Evolutionary conservation across 2,888 invertebrate genomes (phyloP).

Genomic region (Stenolophus ochropezus): DNA sequence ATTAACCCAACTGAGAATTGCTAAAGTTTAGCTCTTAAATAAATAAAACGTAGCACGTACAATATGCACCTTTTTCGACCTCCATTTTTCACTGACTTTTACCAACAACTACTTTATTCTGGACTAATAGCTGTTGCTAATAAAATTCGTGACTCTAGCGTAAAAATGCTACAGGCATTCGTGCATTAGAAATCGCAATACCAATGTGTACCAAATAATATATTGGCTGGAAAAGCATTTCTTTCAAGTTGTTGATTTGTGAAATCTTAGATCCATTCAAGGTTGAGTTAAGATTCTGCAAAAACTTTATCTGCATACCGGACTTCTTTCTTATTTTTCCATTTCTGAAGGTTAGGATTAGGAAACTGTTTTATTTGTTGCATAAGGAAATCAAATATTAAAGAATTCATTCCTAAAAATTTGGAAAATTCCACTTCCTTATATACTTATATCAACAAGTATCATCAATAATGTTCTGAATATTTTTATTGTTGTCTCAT

Average conservation of each 20-base stretch:
- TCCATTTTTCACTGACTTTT: slow-evolving; percentile 31
- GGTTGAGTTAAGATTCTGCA: too few relatives aligned
- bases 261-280: too few relatives aligned
- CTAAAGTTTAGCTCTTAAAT: neutral
- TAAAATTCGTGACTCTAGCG: slow-evolving; percentile 37
- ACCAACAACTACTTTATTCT: slow-evolving; percentile 19
- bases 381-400: too few relatives aligned
- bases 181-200: neutral
- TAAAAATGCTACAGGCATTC: slow-evolving; percentile 22
- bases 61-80: slow-evolving; percentile 20
- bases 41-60: slow-evolving; percentile 8
- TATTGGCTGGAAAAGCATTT: too few relatives aligned
- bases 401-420: too few relatives aligned
- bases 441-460: too few relatives aligned
- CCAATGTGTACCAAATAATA: slow-evolving; percentile 2
- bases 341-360: slow-evolving; percentile 19
- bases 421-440: too few relatives aligned
- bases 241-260: too few relatives aligned
- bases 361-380: too few relatives aligned
- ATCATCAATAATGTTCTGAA: too few relatives aligned
- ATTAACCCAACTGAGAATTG: neutral
- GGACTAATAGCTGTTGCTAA: slow-evolving; percentile 14
- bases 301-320: slow-evolving; percentile 32
- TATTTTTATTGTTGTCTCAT: too few relatives aligned
- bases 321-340: slow-evolving; percentile 10